Base-by-base conservation (phyloP, 1,140 invertebrate species). In the Papilio aristodemus region DNA sequence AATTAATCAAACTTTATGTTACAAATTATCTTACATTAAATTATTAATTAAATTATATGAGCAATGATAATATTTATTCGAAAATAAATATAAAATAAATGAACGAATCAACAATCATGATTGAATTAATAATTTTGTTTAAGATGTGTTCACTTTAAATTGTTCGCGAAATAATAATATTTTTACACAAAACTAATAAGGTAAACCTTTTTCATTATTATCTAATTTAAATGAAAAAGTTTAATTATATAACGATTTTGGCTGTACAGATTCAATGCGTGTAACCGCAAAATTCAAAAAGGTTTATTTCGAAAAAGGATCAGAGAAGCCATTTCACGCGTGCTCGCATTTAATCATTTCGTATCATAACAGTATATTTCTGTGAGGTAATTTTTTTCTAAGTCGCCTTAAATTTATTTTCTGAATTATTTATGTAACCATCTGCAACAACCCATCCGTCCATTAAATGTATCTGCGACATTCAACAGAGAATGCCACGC, bases 261-360 rank as follows among this genome's bases (percentile, higher is more conserved):
- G 46, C 46, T 54, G 11, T 43, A 43, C 41, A 7, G 41, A 43
- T 54, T 22, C 46, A 10, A 22, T 43, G 60, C 60, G 38, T 64
- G 60, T 25, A 22, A 64, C 60, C 38, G 60, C 60, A 43, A 41
- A 64, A 41, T 64, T 64, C 60, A 64, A 64, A 64, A 64, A 38
- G 38, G 68, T 75, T 74, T 77, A 69, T 75, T 84, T 80, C 46
- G 67, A 78, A 74, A 85, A 80, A 79, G 79, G 79, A 85, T 90
- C 75, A 73, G 74, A 76, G 79, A 84, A 79, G 70, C 79, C 77
- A 89, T 90, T 87, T 87, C 85, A 83, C 81, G 81, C 81, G 60
- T 78, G 83, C 84, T 86, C 80, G 83, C 83, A 75, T 77, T 77
- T 79, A 83, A 89, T 89, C 81, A 85, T 87, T 75, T 80, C 77